A percentile compares a stretch with the other conserved stretches of the same genome.
Evolutionary conservation across 2,888 invertebrate species (phyloP).

Genomic region (Hipparchia semele): DNA sequence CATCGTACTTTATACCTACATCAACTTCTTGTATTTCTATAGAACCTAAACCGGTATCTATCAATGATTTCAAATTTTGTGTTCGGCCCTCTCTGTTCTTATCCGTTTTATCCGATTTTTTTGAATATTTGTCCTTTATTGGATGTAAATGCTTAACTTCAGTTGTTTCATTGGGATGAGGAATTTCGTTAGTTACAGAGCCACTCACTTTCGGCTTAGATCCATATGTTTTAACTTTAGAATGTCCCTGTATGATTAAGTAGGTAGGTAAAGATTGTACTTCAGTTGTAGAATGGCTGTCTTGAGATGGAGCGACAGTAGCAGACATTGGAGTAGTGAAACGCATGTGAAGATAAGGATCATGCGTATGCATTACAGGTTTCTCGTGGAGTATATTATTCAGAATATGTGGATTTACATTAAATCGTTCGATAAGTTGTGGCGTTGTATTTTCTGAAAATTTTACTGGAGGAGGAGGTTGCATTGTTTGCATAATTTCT

Average conservation of each 20-base stretch:
- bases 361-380: slow-evolving; percentile 58
- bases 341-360: slow-evolving; percentile 74
- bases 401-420: slow-evolving; percentile 54
- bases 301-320: slow-evolving; percentile 69
- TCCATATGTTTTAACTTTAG: slow-evolving; percentile 93
- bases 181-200: slow-evolving; percentile 76
- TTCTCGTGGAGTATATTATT: slow-evolving; percentile 52
- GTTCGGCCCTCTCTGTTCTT: slow-evolving; percentile 58
- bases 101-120: slow-evolving; percentile 57
- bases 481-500: slow-evolving; percentile 85
- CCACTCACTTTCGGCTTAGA: slow-evolving; percentile 74
- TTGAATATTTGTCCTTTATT: slow-evolving; percentile 60
- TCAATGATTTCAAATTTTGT: slow-evolving; percentile 66
- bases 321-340: slow-evolving; percentile 76
- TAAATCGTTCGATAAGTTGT: slow-evolving; percentile 40
- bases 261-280: slow-evolving; percentile 86
- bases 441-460: slow-evolving; percentile 51
- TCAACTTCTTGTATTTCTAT: slow-evolving; percentile 83
- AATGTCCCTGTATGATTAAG: slow-evolving; percentile 92
- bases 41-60: slow-evolving; percentile 73
- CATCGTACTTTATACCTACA: slow-evolving; percentile 82
- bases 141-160: slow-evolving; percentile 84
- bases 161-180: slow-evolving; percentile 75
- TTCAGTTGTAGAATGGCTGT: slow-evolving; percentile 58
- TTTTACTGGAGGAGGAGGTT: slow-evolving; percentile 75